Conservation (phyloP, 2,888 invertebrate species). For the Petrolisthes manimaculis region DNA sequence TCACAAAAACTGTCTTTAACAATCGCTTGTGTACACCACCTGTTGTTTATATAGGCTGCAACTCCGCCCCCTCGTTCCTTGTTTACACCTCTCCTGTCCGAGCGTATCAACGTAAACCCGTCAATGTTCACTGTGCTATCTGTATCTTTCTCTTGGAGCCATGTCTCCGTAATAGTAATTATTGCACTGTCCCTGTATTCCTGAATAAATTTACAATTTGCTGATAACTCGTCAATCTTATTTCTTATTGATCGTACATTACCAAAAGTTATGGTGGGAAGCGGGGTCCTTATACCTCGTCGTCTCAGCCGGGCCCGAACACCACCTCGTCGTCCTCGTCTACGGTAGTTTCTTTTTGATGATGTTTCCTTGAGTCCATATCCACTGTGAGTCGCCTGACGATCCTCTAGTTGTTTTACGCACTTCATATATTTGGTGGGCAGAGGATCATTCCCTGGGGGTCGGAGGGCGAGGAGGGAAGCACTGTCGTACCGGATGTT, state of each 20-base stretch:
- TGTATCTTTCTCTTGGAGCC: not conserved
- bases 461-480: not conserved
- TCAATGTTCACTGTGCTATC: slow-evolving; percentile 14
- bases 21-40: not conserved
- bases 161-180: slow-evolving; percentile 1
- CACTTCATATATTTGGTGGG: not conserved
- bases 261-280: slow-evolving; percentile 9
- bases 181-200: slow-evolving; percentile 12
- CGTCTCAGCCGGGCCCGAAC: not conserved
- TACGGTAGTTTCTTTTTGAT: not conserved
- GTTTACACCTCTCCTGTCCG: not conserved
- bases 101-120: not conserved
- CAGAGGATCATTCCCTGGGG: not conserved
- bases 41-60: not conserved
- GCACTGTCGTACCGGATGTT: not conserved
- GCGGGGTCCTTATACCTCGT: not conserved
- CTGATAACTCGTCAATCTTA: slow-evolving; percentile 16
- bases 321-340: not conserved
- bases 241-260: not conserved
- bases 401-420: not conserved
- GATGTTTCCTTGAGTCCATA: not conserved
- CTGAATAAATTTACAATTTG: not conserved
- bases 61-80: not conserved
- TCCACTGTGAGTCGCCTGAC: no score
- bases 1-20: not conserved